A percentile compares a stretch with the other conserved stretches of the same genome.
phyloP scores from a whole-genome alignment of 2,113 vertebrate genomes.

The Hydrolagus affinis region DNA sequence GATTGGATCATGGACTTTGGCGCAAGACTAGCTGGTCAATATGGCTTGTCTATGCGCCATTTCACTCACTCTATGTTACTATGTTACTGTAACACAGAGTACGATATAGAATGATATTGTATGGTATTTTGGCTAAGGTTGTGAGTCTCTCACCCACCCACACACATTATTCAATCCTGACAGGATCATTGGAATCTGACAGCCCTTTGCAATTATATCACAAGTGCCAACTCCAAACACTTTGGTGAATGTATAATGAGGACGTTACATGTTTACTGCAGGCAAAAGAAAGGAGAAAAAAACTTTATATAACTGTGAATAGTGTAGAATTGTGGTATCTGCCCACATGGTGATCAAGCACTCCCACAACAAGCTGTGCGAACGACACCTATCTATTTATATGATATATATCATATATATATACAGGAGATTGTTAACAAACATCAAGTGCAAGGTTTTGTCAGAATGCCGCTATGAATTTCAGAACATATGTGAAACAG shows the following conservation, averaged over 20 bases:
- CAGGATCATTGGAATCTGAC: slow-evolving; percentile 22
- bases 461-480: not conserved
- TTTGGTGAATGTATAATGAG: slow-evolving; percentile 24
- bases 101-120: too few relatives aligned
- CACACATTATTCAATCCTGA: slow-evolving; percentile 28
- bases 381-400: not conserved
- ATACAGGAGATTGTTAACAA: not conserved
- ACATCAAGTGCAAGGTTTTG: not conserved
- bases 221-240: slow-evolving; percentile 23
- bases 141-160: slow-evolving; percentile 26
- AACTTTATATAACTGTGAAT: slow-evolving; percentile 31
- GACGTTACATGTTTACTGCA: slow-evolving; percentile 19
- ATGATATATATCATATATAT: too few relatives aligned
- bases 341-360: slow-evolving; percentile 11
- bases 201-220: slow-evolving; percentile 30
- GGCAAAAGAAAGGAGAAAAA: slow-evolving; percentile 27
- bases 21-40: too few relatives aligned
- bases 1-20: too few relatives aligned
- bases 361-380: not conserved
- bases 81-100: too few relatives aligned
- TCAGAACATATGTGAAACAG: not conserved
- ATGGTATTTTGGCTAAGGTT: not conserved
- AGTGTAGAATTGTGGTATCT: slow-evolving; percentile 27
- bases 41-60: too few relatives aligned
- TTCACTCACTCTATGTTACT: too few relatives aligned